A percentile compares a stretch with the other conserved stretches of the same genome.
These are phyloP conservation scores for Diphyllodes magnificus DNA, from an alignment of 2,113 vertebrate species.

Conservation along the genomic window DNA sequence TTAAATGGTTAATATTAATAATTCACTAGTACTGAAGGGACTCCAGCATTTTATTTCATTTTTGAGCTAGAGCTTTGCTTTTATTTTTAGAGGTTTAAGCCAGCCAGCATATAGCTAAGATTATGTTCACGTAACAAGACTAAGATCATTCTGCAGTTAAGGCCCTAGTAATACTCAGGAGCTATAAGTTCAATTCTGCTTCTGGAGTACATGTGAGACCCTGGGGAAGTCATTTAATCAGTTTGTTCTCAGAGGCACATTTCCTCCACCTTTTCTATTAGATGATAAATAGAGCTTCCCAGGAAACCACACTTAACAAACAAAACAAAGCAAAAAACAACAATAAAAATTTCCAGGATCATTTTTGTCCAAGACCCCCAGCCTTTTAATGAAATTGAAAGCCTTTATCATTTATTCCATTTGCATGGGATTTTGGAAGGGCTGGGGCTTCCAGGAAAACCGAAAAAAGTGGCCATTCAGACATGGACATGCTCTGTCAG, in stretches of 20 bases:
- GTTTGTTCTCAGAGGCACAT: not conserved
- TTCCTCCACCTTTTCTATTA: not conserved
- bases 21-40: not conserved
- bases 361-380: not conserved
- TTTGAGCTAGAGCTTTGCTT: not conserved
- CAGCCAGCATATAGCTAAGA: not conserved
- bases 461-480: not conserved
- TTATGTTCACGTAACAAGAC: not conserved
- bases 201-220: not conserved
- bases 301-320: not conserved
- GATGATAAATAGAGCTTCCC: not conserved
- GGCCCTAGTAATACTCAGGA: not conserved
- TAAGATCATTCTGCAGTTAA: not conserved
- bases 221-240: not conserved
- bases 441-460: not conserved
- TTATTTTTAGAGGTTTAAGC: not conserved
- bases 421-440: not conserved
- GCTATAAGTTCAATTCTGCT: not conserved
- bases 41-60: not conserved
- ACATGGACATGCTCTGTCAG: not conserved
- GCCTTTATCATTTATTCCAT: not conserved
- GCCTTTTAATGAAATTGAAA: not conserved
- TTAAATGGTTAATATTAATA: slow-evolving; percentile 20
- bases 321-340: not conserved
- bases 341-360: not conserved